Evolutionary conservation across 2,113 vertebrate genomes (phyloP), one percentile per base, ranked within the genome.

Genomic region (Speoplatyrhinus poulsoni): DNA sequence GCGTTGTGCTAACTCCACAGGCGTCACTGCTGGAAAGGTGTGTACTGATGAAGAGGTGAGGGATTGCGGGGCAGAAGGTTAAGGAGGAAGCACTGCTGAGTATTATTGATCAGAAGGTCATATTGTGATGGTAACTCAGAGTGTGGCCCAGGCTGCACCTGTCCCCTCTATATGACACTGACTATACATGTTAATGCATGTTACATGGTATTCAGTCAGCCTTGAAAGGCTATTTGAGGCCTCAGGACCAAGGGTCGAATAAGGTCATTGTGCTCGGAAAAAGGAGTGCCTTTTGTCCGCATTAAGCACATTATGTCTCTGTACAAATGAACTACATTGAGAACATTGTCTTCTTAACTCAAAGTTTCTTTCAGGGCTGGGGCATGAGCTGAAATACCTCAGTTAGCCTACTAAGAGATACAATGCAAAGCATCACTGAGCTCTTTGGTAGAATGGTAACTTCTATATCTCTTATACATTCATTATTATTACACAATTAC

Each of bases 101-200:
- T 54, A 17, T 70, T 80, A 17, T 70, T 80, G 76, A 4, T 66
- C 11, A 79, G 71, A 81, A 83, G 78, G 84, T 85, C 75, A 75
- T 54, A 58, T 58, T 78, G 70, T 26, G 56, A 59, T n/a, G 56
- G 62, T 52, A 56, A 58, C 8, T 32, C 60, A 12, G 70, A 65
- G 72, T 69, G 72, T 65, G 82, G 60, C 47, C 60, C 13, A 65
- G 53, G 9, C 46, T 11, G 16, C 46, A 8, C 16, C 6, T 17
- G 11, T 12, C 13, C 53, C 53, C 53, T 16, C 12, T 6, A 3
- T n/a, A 12, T 16, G 6, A 15, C 6, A n/a, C 53, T 19, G 6
- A 15, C 53, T 54, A 16, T 58, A 26, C 56, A 9, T 58, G 26
- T 15, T 52, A 11, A 11, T 15, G 10, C 49, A 12, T 15, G 49